Evolutionary conservation across 1,140 invertebrate species (phyloP).

Genomic region (Lanistes nyassanus): DNA sequence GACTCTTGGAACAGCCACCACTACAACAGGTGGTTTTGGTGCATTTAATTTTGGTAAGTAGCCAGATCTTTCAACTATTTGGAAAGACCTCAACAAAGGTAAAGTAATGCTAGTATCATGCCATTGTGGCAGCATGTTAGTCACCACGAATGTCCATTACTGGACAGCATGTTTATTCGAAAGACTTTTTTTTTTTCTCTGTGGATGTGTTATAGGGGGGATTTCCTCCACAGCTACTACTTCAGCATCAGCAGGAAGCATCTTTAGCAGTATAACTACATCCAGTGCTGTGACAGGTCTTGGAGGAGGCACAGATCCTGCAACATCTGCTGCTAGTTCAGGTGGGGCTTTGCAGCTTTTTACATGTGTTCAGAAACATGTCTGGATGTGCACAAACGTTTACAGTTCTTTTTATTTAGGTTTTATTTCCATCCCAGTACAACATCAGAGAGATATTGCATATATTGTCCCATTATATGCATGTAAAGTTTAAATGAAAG

Average conservation of each 20-base stretch:
- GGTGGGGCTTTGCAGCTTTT: constrained; percentile 74
- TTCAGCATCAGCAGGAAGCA: constrained; percentile 28
- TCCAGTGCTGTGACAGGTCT: constrained; percentile 25
- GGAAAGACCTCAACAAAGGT: too few species aligned
- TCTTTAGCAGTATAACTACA: constrained; percentile 27
- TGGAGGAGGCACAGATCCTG: constrained; percentile 39
- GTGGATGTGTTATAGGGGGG: constrained; percentile 1
- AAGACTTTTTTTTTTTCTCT: background rate
- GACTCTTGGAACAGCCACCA: constrained; percentile 29
- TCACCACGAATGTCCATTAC: too few species aligned
- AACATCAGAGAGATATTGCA: constrained; percentile 4
- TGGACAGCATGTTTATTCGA: too few species aligned
- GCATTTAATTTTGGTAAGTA: constrained; percentile 35
- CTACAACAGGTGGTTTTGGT: constrained; percentile 11
- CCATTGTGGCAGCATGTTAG: too few species aligned
- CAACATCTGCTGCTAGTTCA: constrained; percentile 70
- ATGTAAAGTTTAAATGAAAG: too few species aligned
- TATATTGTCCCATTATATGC: too few species aligned
- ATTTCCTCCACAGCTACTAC: constrained; percentile 11
- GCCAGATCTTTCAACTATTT: constrained; percentile 35
- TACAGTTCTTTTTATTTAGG: background rate
- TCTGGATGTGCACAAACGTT: background rate
- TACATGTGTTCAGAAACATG: too few species aligned
- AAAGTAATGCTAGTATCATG: too few species aligned
- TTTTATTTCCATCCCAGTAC: background rate